Conservation (phyloP, 2,113 vertebrate genomes). For the Stegostoma tigrinum region DNA sequence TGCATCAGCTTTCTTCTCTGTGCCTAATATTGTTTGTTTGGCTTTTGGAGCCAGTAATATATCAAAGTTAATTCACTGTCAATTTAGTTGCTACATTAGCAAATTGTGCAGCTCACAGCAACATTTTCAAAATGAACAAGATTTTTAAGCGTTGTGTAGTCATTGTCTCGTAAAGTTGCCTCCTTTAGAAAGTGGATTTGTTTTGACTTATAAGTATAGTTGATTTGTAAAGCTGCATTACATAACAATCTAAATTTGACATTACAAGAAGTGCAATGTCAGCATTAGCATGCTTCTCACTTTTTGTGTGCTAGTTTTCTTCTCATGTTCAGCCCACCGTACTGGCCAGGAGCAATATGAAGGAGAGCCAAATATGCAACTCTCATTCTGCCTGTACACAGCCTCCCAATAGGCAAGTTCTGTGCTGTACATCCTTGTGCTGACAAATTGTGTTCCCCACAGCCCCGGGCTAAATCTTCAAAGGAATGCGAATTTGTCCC, state of each 20-base stretch:
- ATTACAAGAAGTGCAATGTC: neutral
- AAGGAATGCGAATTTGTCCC: no score
- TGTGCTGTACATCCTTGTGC: neutral
- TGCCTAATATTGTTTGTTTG: neutral
- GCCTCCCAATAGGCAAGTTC: neutral
- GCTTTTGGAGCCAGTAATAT: neutral
- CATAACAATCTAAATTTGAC: neutral
- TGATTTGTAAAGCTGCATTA: no score
- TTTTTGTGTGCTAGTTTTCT: neutral
- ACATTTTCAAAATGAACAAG: neutral
- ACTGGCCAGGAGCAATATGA: neutral
- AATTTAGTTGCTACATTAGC: neutral
- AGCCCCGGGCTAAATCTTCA: neutral
- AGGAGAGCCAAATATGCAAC: neutral
- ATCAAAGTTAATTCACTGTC: neutral
- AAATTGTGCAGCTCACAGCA: neutral
- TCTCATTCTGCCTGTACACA: neutral
- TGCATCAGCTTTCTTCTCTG: neutral
- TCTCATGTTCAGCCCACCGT: neutral
- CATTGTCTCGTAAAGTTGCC: neutral
- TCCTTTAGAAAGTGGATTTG: neutral
- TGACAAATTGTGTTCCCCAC: neutral
- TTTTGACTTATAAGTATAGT: neutral
- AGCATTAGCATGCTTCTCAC: neutral
- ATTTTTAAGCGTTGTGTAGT: neutral